Conservation (phyloP, 2,888 invertebrate species). For the Synanthedon tipuliformis region DNA sequence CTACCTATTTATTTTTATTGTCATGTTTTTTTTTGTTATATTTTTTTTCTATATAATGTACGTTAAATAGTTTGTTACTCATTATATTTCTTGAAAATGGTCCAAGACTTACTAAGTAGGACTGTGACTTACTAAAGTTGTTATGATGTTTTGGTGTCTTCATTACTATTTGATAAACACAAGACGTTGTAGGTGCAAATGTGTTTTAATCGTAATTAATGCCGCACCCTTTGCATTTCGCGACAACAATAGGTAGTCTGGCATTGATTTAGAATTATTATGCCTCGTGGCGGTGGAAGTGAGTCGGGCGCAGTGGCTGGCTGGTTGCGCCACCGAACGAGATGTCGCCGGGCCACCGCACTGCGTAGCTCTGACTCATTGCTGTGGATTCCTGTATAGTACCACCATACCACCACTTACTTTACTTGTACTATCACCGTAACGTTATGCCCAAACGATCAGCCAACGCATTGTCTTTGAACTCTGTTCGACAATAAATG, state of each 20-base stretch:
- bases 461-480: constrained; percentile 66
- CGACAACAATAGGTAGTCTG: constrained; percentile 17
- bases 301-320: not conserved
- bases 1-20: too few species aligned
- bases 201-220: not conserved
- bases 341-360: constrained; percentile 24
- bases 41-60: too few species aligned
- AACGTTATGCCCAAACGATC: constrained; percentile 61
- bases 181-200: too few species aligned
- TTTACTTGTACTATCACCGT: constrained; percentile 38
- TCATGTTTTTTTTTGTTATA: too few species aligned
- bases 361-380: constrained; percentile 43
- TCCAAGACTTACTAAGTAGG: too few species aligned
- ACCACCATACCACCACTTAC: constrained; percentile 26
- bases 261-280: constrained; percentile 10
- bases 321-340: constrained; percentile 17
- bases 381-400: constrained; percentile 51
- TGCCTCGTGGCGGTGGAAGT: constrained; percentile 6
- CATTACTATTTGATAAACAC: too few species aligned
- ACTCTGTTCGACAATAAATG: constrained; percentile 55
- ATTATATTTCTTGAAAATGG: too few species aligned
- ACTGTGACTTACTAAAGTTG: too few species aligned
- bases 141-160: too few species aligned
- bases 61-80: too few species aligned
- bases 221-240: constrained; percentile 9